Evolutionary conservation across 2,113 vertebrate species (phyloP).

Genomic region (Aegotheles bennettii): DNA sequence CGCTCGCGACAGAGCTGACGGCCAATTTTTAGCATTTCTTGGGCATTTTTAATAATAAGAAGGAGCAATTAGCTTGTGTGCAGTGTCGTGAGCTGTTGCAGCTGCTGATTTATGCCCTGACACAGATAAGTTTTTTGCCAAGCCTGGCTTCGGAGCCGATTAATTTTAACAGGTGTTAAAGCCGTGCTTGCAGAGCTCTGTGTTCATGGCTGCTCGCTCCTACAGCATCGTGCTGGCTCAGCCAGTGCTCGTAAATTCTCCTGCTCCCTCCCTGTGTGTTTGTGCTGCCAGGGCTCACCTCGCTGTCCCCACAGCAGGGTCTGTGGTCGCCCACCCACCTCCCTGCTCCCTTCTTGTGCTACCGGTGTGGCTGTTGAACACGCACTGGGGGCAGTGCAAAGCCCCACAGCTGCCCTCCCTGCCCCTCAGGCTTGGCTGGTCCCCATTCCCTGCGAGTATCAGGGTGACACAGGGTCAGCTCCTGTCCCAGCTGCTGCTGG

Average conservation of each 20-base stretch:
- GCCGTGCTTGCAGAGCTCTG: background rate
- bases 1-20: accelerated
- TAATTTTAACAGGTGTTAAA: background rate
- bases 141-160: background rate
- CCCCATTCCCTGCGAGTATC: too few species aligned
- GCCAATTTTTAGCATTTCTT: background rate
- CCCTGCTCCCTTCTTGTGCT: accelerated
- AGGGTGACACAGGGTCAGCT: background rate
- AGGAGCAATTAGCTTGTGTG: background rate
- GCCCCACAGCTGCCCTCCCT: accelerated
- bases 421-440: accelerated
- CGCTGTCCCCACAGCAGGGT: accelerated
- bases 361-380: accelerated
- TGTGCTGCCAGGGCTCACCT: background rate
- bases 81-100: background rate
- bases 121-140: background rate
- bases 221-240: background rate
- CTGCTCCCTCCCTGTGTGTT: background rate
- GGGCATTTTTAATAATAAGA: background rate
- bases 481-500: background rate
- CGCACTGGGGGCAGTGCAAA: accelerated
- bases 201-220: background rate
- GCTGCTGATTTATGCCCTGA: background rate
- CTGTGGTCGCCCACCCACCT: accelerated
- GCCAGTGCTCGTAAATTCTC: accelerated